These are phyloP conservation scores for Pachypsylla venusta DNA, from an alignment of 1,140 invertebrate species.

Conservation along the genomic window DNA sequence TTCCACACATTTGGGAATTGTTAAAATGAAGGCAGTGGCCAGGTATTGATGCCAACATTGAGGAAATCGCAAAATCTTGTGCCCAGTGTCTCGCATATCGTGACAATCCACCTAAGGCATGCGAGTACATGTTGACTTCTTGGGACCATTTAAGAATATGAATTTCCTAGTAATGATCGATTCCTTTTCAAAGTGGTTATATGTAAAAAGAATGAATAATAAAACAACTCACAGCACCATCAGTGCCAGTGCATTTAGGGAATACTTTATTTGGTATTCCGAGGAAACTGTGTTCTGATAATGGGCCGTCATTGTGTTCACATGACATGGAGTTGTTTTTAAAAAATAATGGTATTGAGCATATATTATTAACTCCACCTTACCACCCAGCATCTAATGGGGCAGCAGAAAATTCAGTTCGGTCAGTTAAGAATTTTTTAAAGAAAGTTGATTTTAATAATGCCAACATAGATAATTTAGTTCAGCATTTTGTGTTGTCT, in stretches of 20 bases:
- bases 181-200: slow-evolving; percentile 29
- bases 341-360: slow-evolving; percentile 21
- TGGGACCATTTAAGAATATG: slow-evolving; percentile 19
- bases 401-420: slow-evolving; percentile 28
- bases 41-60: slow-evolving; percentile 21
- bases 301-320: slow-evolving; percentile 13
- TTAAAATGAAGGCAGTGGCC: slow-evolving; percentile 30
- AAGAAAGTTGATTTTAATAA: slow-evolving; percentile 18
- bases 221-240: not conserved
- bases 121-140: not conserved
- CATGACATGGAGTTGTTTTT: slow-evolving; percentile 23
- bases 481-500: slow-evolving; percentile 14
- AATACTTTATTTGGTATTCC: slow-evolving; percentile 10
- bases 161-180: slow-evolving; percentile 28
- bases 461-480: not conserved
- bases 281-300: slow-evolving; percentile 4
- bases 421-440: slow-evolving; percentile 29
- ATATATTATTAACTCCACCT: slow-evolving; percentile 21
- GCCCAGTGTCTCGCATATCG: not conserved
- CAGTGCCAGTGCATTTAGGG: not conserved
- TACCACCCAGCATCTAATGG: slow-evolving; percentile 27
- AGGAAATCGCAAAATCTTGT: not conserved
- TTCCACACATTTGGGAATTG: slow-evolving; percentile 17
- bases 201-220: slow-evolving; percentile 14
- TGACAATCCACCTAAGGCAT: not conserved